Percentiles rank a stretch among this genome's conserved stretches.
phyloP scores from a whole-genome alignment of 2,888 invertebrate species.

The Tricholauxania praeusta region DNA sequence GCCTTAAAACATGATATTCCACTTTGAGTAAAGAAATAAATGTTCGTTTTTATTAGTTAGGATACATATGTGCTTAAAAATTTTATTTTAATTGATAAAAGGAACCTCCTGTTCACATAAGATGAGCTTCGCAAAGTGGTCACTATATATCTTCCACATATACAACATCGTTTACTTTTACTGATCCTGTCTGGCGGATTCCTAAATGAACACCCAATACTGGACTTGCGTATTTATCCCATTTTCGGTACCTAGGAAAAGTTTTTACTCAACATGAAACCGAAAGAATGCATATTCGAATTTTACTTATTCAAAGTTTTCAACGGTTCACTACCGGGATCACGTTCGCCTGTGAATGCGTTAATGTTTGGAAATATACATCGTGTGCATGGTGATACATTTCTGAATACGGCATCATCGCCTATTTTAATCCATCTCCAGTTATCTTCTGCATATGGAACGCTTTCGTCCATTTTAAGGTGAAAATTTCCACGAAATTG shows the following conservation, averaged over 20 bases:
- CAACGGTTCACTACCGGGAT: constrained; percentile 74
- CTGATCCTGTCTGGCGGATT: constrained; percentile 65
- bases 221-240: constrained; percentile 60
- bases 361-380: constrained; percentile 80
- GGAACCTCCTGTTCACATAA: too few species aligned
- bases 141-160: constrained; percentile 66
- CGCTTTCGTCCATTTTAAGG: constrained; percentile 72
- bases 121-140: too few species aligned
- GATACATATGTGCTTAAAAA: too few species aligned
- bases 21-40: constrained; percentile 2
- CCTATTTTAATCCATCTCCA: constrained; percentile 79
- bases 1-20: constrained; percentile 18
- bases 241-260: constrained; percentile 54
- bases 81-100: too few species aligned
- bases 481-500: constrained; percentile 81
- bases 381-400: constrained; percentile 66
- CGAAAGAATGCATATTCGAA: not conserved
- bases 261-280: not conserved
- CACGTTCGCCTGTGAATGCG: constrained; percentile 74
- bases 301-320: constrained; percentile 74
- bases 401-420: constrained; percentile 51
- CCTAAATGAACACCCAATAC: constrained; percentile 71
- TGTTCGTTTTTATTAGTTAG: too few species aligned
- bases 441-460: constrained; percentile 75
- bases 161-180: constrained; percentile 69